Evolutionary conservation across 2,797 vertebrate species (phyloP), one percentile per base, ranked within the genome.

Genomic region (Argya squamiceps): DNA sequence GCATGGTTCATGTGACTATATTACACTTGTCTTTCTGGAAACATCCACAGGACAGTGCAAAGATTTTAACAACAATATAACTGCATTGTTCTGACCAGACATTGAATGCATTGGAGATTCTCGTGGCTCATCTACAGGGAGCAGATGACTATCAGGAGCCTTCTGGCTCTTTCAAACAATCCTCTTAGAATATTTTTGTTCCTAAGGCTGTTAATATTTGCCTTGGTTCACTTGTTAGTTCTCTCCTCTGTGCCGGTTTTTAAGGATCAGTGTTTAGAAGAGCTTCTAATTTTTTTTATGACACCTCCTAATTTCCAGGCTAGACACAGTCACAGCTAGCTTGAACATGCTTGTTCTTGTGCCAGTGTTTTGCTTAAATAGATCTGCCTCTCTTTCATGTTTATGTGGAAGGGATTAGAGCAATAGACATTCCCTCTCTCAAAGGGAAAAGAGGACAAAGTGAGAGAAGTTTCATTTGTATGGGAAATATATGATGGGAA

Each of bases 291-390:
- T 4, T 49, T 77, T 91, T 86, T 91, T 60, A 79, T 8, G 4
- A 77, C 26, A 49, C 39, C 14, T 83, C 68, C 53, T 80, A 41
- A 63, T 92, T 94, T 92, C 37, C 10, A 80, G 41, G 32, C 65
- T 53, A 68, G 78, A 46, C 44, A 64, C 12, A 76, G 37, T 88
- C 41, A 62, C 36, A 84, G 50, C 64, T 85, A 65, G 20, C 11
- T 94, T 92, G 86, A 94, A 78, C 26, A 24, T 71, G 30, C 62
- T 86, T 75, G 55, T 91, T 88, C 50, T 84, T 73, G 20, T 88
- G 71, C 68, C 37, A 70, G 24, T 11, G 2, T 84, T 91, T 93
- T 80, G 32, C 84, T 87, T 84, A 91, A 82, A 41, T 26, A 62
- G 34, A 43, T 87, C 16, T 87, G 93, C 44, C 18, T 89, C 34